These are phyloP conservation scores for Tribolium castaneum DNA, from an alignment of 1,140 invertebrate genomes.

Conservation along the genomic window DNA sequence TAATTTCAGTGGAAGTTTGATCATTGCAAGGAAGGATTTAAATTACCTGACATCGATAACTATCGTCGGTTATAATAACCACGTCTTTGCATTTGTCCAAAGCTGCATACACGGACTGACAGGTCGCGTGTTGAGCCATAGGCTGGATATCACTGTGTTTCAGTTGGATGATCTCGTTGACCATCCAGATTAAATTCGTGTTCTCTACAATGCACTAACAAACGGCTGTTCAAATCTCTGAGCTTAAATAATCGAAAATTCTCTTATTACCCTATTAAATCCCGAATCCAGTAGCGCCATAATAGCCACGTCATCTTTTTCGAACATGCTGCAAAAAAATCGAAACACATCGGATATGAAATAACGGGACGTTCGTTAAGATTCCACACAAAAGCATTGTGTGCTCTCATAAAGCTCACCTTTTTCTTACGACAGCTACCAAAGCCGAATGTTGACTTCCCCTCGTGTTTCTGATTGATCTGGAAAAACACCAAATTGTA, in stretches of 20 bases:
- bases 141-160: slow-evolving; percentile 75
- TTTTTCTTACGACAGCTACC: slow-evolving; percentile 78
- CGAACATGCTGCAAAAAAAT: slow-evolving; percentile 73
- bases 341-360: not conserved
- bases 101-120: slow-evolving; percentile 84
- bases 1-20: not conserved
- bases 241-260: not conserved
- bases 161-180: slow-evolving; percentile 79
- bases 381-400: not conserved
- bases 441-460: slow-evolving; percentile 76
- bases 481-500: slow-evolving; percentile 57
- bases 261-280: slow-evolving; percentile 74
- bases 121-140: slow-evolving; percentile 75
- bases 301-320: slow-evolving; percentile 76
- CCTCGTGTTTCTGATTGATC: slow-evolving; percentile 73
- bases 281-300: slow-evolving; percentile 76
- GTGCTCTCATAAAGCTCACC: slow-evolving; percentile 64
- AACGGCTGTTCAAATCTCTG: slow-evolving; percentile 1
- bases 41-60: slow-evolving; percentile 84
- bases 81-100: slow-evolving; percentile 87
- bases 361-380: not conserved
- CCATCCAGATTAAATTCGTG: slow-evolving; percentile 73
- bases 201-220: slow-evolving; percentile 76
- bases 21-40: not conserved
- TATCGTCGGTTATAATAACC: slow-evolving; percentile 87